These are phyloP conservation scores for Prosapia bicincta DNA, from an alignment of 2,888 invertebrate species.

Conservation along the genomic window DNA sequence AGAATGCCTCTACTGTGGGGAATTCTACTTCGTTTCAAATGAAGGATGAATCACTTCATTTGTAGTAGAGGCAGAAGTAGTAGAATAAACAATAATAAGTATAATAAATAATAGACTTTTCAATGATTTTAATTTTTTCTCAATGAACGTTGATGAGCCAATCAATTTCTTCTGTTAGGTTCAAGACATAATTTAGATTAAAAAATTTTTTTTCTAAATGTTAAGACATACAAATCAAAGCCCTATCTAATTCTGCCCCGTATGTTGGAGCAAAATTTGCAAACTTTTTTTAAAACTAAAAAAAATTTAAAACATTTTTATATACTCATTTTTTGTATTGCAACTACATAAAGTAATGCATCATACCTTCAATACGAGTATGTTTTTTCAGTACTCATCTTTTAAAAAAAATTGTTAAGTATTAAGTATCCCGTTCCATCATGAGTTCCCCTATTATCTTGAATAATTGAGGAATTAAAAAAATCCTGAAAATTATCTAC, in stretches of 20 bases:
- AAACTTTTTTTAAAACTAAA: not conserved
- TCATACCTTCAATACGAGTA: not conserved
- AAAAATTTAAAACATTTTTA: not conserved
- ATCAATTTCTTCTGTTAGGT: too few relatives aligned
- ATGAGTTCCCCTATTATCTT: not conserved
- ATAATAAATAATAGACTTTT: not conserved
- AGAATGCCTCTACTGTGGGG: constrained; percentile 1
- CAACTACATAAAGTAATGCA: not conserved
- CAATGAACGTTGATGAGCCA: too few relatives aligned
- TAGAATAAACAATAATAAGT: constrained; percentile 6
- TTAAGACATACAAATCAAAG: not conserved
- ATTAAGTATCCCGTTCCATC: not conserved
- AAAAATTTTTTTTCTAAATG: not conserved
- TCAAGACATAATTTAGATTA: too few relatives aligned
- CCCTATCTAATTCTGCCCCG: not conserved
- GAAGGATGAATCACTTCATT: constrained; percentile 9
- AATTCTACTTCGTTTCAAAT: constrained; percentile 6
- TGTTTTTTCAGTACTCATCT: not conserved
- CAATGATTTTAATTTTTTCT: not conserved
- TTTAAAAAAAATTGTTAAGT: not conserved
- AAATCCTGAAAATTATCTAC: too few relatives aligned
- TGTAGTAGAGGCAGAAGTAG: constrained; percentile 12
- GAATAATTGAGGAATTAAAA: too few relatives aligned
- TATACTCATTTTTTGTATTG: not conserved
- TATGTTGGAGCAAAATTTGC: not conserved